Percentiles rank a stretch among this genome's conserved stretches.
These are phyloP conservation scores for Crocallis elinguaria DNA, from an alignment of 2,888 invertebrate species.

Conservation along the genomic window DNA sequence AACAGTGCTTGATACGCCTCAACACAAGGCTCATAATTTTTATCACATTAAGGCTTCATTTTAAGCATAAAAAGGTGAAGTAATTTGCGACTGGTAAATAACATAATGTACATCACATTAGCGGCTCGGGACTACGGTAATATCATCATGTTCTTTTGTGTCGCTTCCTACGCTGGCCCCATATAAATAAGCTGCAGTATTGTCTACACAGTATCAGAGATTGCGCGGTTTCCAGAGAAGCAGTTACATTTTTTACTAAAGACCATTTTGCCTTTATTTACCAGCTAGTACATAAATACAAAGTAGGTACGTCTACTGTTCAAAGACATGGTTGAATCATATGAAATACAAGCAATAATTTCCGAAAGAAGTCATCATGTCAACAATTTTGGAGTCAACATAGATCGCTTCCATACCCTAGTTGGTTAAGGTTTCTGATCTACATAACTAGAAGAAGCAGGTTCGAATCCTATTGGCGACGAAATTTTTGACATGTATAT, in stretches of 20 bases:
- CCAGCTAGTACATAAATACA: not conserved
- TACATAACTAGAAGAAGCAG: too few species aligned
- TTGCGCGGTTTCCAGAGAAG: not conserved
- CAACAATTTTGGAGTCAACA: too few species aligned
- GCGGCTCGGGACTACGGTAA: slow-evolving; percentile 69
- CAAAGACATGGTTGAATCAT: too few species aligned
- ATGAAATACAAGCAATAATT: too few species aligned
- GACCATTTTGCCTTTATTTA: not conserved
- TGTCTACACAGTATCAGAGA: slow-evolving; percentile 4
- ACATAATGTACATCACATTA: slow-evolving; percentile 76
- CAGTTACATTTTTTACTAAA: not conserved
- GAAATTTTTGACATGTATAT: too few species aligned
- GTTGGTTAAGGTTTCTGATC: too few species aligned
- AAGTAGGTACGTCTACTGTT: too few species aligned
- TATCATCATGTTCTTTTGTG: slow-evolving; percentile 79
- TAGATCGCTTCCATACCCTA: too few species aligned
- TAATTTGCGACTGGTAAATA: slow-evolving; percentile 71
- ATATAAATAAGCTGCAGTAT: slow-evolving; percentile 72
- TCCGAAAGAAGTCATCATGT: too few species aligned
- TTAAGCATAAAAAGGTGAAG: slow-evolving; percentile 51
- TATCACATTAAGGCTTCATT: slow-evolving; percentile 47
- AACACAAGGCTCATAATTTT: slow-evolving; percentile 45
- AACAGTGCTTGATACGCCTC: not conserved
- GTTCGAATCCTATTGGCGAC: too few species aligned
- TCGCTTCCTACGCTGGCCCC: slow-evolving; percentile 76